These are phyloP conservation scores for Grus americana DNA, from an alignment of 2,113 vertebrate species.

Conservation along the genomic window DNA sequence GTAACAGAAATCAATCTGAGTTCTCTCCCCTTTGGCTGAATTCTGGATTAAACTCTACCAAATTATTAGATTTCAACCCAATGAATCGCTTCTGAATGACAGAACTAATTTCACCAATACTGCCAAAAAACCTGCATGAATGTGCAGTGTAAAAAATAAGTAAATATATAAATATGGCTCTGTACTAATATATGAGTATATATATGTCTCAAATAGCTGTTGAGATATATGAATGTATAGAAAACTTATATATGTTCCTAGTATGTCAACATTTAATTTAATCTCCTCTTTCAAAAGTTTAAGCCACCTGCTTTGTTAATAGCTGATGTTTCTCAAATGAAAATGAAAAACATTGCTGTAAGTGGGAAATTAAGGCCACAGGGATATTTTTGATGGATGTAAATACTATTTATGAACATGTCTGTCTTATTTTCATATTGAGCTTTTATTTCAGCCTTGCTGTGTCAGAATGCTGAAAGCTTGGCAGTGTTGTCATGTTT, in stretches of 20 bases:
- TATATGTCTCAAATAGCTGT: neutral
- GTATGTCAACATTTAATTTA: neutral
- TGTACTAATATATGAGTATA: neutral
- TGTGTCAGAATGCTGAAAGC: conserved; percentile 66
- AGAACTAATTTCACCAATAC: neutral
- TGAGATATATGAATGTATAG: neutral
- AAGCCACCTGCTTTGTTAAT: conserved; percentile 8
- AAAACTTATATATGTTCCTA: neutral
- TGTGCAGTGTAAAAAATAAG: neutral
- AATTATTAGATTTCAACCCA: conserved; percentile 10
- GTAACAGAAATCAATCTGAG: neutral
- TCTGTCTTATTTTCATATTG: conserved; percentile 65
- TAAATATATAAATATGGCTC: neutral
- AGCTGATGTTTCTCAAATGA: neutral
- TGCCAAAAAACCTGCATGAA: neutral
- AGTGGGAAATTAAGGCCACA: neutral
- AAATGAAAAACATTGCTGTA: neutral
- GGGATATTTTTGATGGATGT: conserved; percentile 23
- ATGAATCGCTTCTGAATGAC: neutral
- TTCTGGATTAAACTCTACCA: neutral
- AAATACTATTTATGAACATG: conserved; percentile 40
- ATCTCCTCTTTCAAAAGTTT: neutral
- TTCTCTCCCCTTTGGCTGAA: neutral
- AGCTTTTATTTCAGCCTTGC: conserved; percentile 53
- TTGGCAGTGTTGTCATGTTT: conserved; percentile 46